Conservation (phyloP, 2,113 vertebrate species). For the Clupea harengus region DNA sequence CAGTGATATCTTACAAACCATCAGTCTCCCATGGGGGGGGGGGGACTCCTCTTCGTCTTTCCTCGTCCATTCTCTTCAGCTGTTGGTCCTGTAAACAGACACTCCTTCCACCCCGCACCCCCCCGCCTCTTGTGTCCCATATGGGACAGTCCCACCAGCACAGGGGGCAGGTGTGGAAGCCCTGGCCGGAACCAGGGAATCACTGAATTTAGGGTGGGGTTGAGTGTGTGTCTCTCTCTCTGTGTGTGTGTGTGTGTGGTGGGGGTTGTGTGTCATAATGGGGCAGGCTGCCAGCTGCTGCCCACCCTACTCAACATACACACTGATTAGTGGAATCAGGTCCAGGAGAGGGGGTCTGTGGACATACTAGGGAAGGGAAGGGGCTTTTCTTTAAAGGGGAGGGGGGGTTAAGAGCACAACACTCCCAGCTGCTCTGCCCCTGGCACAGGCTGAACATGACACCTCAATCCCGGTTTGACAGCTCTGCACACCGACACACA, state of each 20-base stretch:
- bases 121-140: slow-evolving; percentile 80
- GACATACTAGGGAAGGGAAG: slow-evolving; percentile 16
- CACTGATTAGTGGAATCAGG: slow-evolving; percentile 41
- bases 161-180: slow-evolving; percentile 81
- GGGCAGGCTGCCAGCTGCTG: slow-evolving; percentile 65
- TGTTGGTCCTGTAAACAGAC: slow-evolving; percentile 74
- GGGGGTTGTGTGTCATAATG: slow-evolving; percentile 71
- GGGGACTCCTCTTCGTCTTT: background rate
- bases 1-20: background rate
- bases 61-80: slow-evolving; percentile 59
- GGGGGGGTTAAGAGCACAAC: background rate
- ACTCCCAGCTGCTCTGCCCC: slow-evolving; percentile 56
- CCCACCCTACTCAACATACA: background rate
- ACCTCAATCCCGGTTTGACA: slow-evolving; percentile 45
- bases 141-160: slow-evolving; percentile 83
- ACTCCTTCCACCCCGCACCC: slow-evolving; percentile 68
- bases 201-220: slow-evolving; percentile 75
- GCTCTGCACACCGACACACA: slow-evolving; percentile 9
- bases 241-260: slow-evolving; percentile 18
- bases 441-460: slow-evolving; percentile 48
- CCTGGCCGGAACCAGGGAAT: slow-evolving; percentile 79
- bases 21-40: background rate
- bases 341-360: slow-evolving; percentile 39
- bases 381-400: background rate
- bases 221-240: slow-evolving; percentile 21